Percentiles rank a stretch among this genome's conserved stretches.
Evolutionary conservation across 2,113 vertebrate species (phyloP).

Genomic region (Noctilio leporinus): DNA sequence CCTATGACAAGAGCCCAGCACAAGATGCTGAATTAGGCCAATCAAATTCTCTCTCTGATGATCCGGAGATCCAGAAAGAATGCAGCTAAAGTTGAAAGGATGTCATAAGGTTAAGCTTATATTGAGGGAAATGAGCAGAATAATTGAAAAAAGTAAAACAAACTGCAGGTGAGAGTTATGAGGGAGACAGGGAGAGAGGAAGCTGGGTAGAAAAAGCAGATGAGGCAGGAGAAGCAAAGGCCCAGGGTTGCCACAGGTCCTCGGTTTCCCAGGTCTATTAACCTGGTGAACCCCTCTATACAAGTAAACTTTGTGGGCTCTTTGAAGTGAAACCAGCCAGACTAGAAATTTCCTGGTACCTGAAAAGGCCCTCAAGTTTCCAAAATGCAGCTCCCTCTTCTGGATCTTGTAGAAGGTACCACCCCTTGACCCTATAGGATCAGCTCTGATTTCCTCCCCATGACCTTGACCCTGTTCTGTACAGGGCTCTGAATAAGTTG

Average conservation of each 20-base stretch:
- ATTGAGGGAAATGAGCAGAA: neutral
- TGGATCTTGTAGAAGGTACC: neutral
- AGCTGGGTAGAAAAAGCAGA: neutral
- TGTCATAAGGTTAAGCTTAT: neutral
- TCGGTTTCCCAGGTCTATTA: neutral
- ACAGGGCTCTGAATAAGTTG: neutral
- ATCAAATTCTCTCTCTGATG: neutral
- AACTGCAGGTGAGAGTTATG: neutral
- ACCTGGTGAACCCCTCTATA: neutral
- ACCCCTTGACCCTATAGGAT: neutral
- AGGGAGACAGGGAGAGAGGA: neutral
- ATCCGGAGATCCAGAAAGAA: neutral
- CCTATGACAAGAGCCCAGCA: neutral
- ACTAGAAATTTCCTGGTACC: neutral
- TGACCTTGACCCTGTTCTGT: neutral
- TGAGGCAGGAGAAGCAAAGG: neutral
- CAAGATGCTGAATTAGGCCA: neutral
- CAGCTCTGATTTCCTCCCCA: neutral
- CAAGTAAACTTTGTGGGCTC: neutral
- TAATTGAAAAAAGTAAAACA: neutral
- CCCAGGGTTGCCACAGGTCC: fast-evolving
- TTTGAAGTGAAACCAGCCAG: neutral
- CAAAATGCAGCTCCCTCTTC: neutral
- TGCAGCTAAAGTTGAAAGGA: neutral
- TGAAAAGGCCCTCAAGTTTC: neutral